Percentiles rank a stretch among this genome's conserved stretches.
These are phyloP conservation scores for Cheilosia pagana DNA, from an alignment of 2,888 invertebrate genomes.

Conservation along the genomic window DNA sequence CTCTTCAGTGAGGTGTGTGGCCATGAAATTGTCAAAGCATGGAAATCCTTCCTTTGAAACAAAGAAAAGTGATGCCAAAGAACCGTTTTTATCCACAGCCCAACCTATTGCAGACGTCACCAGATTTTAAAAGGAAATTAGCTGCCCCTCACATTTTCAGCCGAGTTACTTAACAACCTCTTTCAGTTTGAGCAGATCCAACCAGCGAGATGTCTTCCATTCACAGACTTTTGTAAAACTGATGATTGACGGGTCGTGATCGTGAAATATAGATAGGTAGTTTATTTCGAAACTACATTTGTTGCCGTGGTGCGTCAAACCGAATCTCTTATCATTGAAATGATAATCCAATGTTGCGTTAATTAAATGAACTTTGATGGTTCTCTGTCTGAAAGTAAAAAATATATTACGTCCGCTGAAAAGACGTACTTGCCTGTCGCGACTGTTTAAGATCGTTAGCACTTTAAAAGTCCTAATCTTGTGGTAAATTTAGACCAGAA, in stretches of 20 bases:
- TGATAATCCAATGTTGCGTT: not conserved
- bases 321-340: not conserved
- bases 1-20: no score
- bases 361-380: constrained; percentile 1
- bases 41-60: no score
- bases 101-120: no score
- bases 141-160: no score
- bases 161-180: no score
- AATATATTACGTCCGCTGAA: not conserved
- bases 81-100: no score
- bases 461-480: not conserved
- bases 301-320: not conserved
- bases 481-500: constrained; percentile 5
- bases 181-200: not conserved
- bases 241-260: not conserved
- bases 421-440: not conserved
- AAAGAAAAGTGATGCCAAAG: no score
- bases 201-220: not conserved
- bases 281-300: not conserved
- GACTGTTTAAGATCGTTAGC: not conserved
- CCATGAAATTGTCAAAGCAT: no score
- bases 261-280: not conserved
- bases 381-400: no score
- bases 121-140: no score
- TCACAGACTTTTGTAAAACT: not conserved